phyloP scores from a whole-genome alignment of 2,113 vertebrate species.

The Labrus mixtus region DNA sequence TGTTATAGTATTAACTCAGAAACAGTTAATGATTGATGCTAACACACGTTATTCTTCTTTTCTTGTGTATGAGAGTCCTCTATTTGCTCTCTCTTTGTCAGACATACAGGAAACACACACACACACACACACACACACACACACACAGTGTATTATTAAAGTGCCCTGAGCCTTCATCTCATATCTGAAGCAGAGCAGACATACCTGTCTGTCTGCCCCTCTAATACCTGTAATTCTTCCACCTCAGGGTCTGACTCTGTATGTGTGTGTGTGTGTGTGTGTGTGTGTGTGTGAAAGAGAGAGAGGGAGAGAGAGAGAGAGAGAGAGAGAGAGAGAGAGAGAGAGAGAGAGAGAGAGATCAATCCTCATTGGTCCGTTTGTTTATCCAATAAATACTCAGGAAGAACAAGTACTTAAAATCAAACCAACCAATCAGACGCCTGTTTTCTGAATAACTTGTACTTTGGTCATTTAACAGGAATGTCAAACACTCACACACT shows the following conservation, averaged over 20 bases:
- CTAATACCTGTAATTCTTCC: slow-evolving; percentile 59
- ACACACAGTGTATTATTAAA: slow-evolving; percentile 46
- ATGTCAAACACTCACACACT: not conserved
- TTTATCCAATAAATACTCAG: slow-evolving; percentile 15
- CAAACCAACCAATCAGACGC: slow-evolving; percentile 13
- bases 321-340: no score
- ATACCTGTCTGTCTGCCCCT: slow-evolving; percentile 62
- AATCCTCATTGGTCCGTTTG: not conserved
- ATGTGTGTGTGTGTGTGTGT: not conserved
- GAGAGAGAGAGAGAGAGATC: not conserved
- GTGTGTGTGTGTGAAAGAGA: not conserved
- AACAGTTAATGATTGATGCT: not conserved
- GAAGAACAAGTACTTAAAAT: not conserved
- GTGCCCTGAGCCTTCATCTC: slow-evolving; percentile 37
- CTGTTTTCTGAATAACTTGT: not conserved
- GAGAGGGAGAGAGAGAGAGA: not conserved
- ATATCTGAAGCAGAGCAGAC: slow-evolving; percentile 54
- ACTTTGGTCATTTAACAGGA: not conserved
- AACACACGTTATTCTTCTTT: not conserved
- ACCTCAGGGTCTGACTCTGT: slow-evolving; percentile 9
- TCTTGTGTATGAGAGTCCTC: slow-evolving; percentile 24
- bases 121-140: slow-evolving; percentile 22
- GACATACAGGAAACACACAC: slow-evolving; percentile 1
- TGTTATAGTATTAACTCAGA: not conserved
- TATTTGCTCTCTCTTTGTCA: not conserved